Conservation (phyloP, 1,140 invertebrate species). For the Palaemon carinicauda region DNA sequence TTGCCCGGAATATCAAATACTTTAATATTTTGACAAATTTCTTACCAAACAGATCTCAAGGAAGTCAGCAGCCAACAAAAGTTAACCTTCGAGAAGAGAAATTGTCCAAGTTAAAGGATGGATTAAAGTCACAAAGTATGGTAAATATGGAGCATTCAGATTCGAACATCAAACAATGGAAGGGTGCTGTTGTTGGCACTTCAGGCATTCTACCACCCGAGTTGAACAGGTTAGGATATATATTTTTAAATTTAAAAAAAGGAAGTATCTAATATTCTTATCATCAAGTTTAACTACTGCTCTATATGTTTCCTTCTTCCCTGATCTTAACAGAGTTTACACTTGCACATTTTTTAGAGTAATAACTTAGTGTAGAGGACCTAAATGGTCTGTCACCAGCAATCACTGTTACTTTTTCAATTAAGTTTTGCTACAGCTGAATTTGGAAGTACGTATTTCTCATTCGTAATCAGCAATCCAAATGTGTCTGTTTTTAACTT, state of each 20-base stretch:
- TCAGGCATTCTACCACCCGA: slow-evolving; percentile 7
- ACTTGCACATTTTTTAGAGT: too few relatives aligned
- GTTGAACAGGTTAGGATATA: neutral
- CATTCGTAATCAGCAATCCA: too few relatives aligned
- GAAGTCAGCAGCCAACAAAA: neutral
- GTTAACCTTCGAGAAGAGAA: slow-evolving; percentile 60
- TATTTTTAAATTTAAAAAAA: neutral
- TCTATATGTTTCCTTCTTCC: too few relatives aligned
- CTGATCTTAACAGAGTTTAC: too few relatives aligned
- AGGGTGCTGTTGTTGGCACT: slow-evolving; percentile 52
- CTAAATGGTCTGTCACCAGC: too few relatives aligned
- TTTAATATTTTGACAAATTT: neutral
- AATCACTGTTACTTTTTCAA: too few relatives aligned
- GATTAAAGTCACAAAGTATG: slow-evolving; percentile 60
- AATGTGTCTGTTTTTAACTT: too few relatives aligned
- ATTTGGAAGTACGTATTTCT: too few relatives aligned
- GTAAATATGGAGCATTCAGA: slow-evolving; percentile 61
- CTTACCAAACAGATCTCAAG: neutral
- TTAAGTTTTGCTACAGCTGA: too few relatives aligned
- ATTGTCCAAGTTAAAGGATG: slow-evolving; percentile 67
- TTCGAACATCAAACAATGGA: slow-evolving; percentile 60
- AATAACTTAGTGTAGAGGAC: too few relatives aligned
- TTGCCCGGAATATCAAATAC: neutral
- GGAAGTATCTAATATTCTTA: too few relatives aligned
- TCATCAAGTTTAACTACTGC: too few relatives aligned